phyloP scores from a whole-genome alignment of 2,888 invertebrate genomes.

The Scaptomyza reducta region DNA sequence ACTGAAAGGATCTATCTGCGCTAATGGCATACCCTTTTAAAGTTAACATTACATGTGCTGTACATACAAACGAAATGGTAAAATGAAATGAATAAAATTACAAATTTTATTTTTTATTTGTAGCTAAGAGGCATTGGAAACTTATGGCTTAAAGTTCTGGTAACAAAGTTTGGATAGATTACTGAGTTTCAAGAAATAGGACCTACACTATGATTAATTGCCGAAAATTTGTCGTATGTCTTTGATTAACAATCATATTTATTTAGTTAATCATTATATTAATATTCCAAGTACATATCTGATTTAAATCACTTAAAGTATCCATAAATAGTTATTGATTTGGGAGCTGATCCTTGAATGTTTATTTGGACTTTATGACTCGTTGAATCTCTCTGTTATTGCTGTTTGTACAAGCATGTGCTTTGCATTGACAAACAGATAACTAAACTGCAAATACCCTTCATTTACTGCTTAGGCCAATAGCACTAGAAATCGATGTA shows the following conservation, averaged over 20 bases:
- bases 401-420: neutral
- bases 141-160: no score
- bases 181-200: no score
- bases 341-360: neutral
- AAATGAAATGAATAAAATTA: no score
- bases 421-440: conserved; percentile 19
- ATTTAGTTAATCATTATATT: neutral
- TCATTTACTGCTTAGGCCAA: conserved; percentile 18
- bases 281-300: neutral
- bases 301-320: neutral
- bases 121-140: no score
- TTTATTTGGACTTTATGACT: neutral
- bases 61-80: neutral
- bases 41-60: neutral
- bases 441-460: conserved; percentile 37
- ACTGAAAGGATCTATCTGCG: conserved; percentile 19
- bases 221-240: no score
- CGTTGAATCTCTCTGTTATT: neutral
- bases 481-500: conserved; percentile 33
- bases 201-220: no score
- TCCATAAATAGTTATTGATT: neutral
- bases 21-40: conserved; percentile 28
- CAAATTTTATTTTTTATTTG: no score
- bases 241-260: no score
- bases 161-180: no score